Conservation (phyloP, 2,797 vertebrate species). For the Poeciliopsis turneri region DNA sequence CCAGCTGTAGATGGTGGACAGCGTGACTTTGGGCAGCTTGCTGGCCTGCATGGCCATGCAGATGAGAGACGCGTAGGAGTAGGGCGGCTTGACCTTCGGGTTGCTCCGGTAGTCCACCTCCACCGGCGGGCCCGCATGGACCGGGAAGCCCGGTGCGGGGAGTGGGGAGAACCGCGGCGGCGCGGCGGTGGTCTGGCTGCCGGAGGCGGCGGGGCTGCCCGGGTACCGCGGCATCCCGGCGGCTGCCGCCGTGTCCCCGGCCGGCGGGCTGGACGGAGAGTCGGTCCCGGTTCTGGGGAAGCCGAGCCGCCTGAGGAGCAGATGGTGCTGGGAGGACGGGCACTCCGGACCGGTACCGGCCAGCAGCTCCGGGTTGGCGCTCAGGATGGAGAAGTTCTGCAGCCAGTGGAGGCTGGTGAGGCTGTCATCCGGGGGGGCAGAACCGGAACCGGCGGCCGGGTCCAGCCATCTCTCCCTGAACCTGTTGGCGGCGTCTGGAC, state of each 20-base stretch:
- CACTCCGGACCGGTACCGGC: constrained; percentile 64
- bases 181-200: constrained; percentile 65
- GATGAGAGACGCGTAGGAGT: constrained; percentile 88
- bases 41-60: constrained; percentile 91
- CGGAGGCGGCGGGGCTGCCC: constrained; percentile 80
- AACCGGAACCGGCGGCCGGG: constrained; percentile 64
- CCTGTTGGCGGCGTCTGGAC: constrained; percentile 78
- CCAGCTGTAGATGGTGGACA: constrained; percentile 90
- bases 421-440: constrained; percentile 83
- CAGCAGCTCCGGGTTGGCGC: constrained; percentile 80
- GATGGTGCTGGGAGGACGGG: constrained; percentile 72
- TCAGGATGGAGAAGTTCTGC: constrained; percentile 88
- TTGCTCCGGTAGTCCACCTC: constrained; percentile 86
- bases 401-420: constrained; percentile 91
- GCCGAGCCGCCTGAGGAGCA: constrained; percentile 71
- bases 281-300: constrained; percentile 74
- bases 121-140: constrained; percentile 69
- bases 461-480: constrained; percentile 83
- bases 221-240: constrained; percentile 79
- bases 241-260: constrained; percentile 85
- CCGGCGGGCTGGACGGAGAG: constrained; percentile 85
- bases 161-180: constrained; percentile 47
- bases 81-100: constrained; percentile 85
- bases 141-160: constrained; percentile 55
- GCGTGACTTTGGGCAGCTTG: constrained; percentile 86